Base-by-base conservation (phyloP, 2,797 vertebrate species). In the Neoniphon sammara region DNA sequence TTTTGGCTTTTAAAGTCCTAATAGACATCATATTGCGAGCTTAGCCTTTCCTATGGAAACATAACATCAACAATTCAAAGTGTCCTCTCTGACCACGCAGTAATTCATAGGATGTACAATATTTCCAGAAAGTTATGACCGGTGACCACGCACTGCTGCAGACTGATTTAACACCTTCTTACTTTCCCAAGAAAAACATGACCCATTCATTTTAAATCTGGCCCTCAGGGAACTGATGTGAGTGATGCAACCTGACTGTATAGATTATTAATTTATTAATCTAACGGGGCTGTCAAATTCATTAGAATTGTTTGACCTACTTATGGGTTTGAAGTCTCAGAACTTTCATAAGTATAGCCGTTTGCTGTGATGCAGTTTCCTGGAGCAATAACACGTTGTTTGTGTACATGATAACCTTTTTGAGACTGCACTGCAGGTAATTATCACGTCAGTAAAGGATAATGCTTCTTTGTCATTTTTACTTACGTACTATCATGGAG, bases 371-470 rank as follows among this genome's bases (percentile, higher is more conserved):
- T 46, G 21, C 56, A 42, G 81, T 75, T 90, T 79, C 82, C 83
- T 74, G 75, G 67, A 88, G 67, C 66, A 18, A 70, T 72, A 66
- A 23, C 78, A 47, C 70, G 50, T 59, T 20, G 11, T 65, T 58
- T 75, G 50, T 49, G 58, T 67, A 52, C 52, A 17, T 21, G 80
- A 79, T 91, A 89, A 91, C 89, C 89, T 92, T 88, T 91, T 36
- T 36, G 55, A 84, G 74, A 57, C 70, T 54, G 73, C 56, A 47
- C 74, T 78, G 75, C 74, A 73, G 66, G 77, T 81, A 89, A 90
- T 91, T 85, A 91, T 83, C 75, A 82, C 83, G 80, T 88, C 83
- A 82, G 81, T 71, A 60, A 77, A 70, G 77, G 69, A 88, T 84
- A 80, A 90, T 82, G 54, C 76, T 62, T 75, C 67, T 85, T 85